Percentiles rank a stretch among this genome's conserved stretches.
Evolutionary conservation across 2,113 vertebrate species (phyloP).

Genomic region (Calyptomena viridis): DNA sequence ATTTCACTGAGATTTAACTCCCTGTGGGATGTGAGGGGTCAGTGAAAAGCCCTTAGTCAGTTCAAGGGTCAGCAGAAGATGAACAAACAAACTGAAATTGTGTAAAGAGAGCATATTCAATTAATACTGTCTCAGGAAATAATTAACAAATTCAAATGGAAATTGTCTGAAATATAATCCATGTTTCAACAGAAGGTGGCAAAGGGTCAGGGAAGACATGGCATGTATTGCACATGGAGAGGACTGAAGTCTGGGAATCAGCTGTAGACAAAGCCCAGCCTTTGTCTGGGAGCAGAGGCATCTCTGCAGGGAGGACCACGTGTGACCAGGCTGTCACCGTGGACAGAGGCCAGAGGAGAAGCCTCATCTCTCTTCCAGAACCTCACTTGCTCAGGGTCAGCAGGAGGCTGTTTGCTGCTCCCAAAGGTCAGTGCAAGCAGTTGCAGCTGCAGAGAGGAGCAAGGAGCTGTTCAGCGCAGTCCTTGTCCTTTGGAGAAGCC

Average conservation of each 20-base stretch:
- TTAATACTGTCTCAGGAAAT: background rate
- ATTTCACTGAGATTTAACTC: slow-evolving; percentile 5
- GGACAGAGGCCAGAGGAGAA: background rate
- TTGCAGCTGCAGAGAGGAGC: background rate
- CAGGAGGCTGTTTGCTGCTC: background rate
- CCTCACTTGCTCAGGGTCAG: background rate
- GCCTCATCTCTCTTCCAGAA: background rate
- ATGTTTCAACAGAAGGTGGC: background rate
- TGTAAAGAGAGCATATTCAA: background rate
- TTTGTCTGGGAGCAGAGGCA: background rate
- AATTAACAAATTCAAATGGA: slow-evolving; percentile 2
- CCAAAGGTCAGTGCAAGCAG: background rate
- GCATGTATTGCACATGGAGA: background rate
- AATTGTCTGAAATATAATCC: background rate
- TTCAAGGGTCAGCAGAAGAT: background rate
- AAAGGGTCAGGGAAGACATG: background rate
- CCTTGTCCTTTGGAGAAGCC: background rate
- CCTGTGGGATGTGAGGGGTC: background rate
- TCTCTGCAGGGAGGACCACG: fast-evolving
- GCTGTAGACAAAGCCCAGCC: background rate
- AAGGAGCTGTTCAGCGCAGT: background rate
- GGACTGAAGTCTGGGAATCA: background rate
- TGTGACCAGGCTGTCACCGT: fast-evolving
- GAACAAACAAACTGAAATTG: background rate
- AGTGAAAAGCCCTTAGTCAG: background rate